These are phyloP conservation scores for Montipora cactus DNA, from an alignment of 64 coral and sea anemone species.

Conservation along the genomic window DNA sequence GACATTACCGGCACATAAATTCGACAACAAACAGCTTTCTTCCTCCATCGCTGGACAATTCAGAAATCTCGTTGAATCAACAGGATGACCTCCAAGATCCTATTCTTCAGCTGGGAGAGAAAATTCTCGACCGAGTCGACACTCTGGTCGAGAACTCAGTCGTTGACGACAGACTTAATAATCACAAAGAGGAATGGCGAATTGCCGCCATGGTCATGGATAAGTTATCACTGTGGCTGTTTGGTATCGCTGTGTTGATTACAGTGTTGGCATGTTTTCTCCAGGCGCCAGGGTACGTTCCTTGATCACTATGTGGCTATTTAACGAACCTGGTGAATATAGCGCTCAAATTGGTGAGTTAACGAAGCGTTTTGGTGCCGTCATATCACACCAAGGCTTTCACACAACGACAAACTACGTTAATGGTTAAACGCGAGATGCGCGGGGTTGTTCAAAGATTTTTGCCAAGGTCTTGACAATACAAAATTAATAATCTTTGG, in stretches of 20 bases:
- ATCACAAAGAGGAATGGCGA: slow-evolving; percentile 94
- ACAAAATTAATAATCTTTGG: neutral
- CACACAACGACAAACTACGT: too few relatives aligned
- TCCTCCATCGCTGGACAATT: neutral
- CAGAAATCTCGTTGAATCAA: slow-evolving; percentile 35
- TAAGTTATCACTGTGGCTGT: slow-evolving; percentile 92
- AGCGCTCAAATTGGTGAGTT: neutral
- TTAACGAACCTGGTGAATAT: neutral
- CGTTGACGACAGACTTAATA: slow-evolving; percentile 83
- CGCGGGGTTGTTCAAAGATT: too few relatives aligned
- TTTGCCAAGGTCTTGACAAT: neutral
- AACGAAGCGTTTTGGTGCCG: neutral
- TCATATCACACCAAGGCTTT: too few relatives aligned
- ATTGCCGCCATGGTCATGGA: slow-evolving; percentile 99
- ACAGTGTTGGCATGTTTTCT: slow-evolving; percentile 83
- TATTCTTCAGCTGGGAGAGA: slow-evolving; percentile 67
- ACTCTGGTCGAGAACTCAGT: slow-evolving; percentile 89
- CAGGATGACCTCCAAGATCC: slow-evolving; percentile 41
- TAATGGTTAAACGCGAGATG: too few relatives aligned
- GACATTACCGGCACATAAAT: slow-evolving; percentile 15
- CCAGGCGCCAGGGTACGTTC: slow-evolving; percentile 92
- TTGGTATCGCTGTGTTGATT: slow-evolving; percentile 71
- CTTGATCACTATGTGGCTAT: neutral
- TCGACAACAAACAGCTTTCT: slow-evolving; percentile 7
- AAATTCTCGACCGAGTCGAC: slow-evolving; percentile 75